Evolutionary conservation across 2,113 vertebrate species (phyloP), one percentile per base, ranked within the genome.

Genomic region (Cyprinus carpio): DNA sequence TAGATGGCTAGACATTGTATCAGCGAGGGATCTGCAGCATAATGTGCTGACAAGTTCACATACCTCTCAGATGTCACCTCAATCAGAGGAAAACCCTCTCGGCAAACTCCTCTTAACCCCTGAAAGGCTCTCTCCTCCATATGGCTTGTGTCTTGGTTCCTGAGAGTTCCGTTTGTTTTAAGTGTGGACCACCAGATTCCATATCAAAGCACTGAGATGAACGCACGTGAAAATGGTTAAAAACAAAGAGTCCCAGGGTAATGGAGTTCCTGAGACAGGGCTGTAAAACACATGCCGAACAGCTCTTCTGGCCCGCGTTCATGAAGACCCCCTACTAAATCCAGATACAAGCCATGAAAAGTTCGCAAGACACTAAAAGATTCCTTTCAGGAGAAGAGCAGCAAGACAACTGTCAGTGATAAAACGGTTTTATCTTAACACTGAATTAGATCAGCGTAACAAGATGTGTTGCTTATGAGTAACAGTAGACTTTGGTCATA

Each of bases 171-270:
- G 80, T 77, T 87, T 81, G 74, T 86, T 89, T 86, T 84, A 86
- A 74, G 79, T 81, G 77, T 84, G 69, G 83, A 23, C 84, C 76
- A 74, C 34, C 81, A 84, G 71, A 88, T 89, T 87, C 82, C 29
- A 85, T 84, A 87, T 90, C 88, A 90, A 88, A 90, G 82, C 78
- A 25, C 40, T 46, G 20, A 84, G 84, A 83, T 31, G n/a, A 81
- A 49, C 64, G 83, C 88, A 89, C 64, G 64, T 90, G 87, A 90
- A 88, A 83, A 88, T 49, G 25, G 86, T 88, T 89, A 80, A 82
- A 88, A 86, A 64, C 51, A 85, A 69, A 76, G 40, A 65, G 31
- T 65, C 75, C 65, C 34, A 12, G 74, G 81, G 51, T 81, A 60
- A 79, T 69, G 31, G 77, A 74, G 81, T 82, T 77, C 69, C 85